These are phyloP conservation scores for Pogonognathellus flavescens DNA, from an alignment of 1,140 invertebrate genomes.

Conservation along the genomic window DNA sequence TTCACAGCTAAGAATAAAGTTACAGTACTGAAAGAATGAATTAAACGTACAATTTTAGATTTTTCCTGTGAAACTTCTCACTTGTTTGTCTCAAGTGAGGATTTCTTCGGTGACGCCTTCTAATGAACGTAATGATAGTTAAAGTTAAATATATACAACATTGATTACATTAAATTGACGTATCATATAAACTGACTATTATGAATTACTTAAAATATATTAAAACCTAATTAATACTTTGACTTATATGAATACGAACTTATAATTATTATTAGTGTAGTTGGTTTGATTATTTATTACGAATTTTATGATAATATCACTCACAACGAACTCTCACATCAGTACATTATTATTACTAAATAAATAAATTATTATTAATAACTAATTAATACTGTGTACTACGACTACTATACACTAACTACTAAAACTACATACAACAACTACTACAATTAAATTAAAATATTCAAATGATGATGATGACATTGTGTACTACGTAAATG, in stretches of 20 bases:
- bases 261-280: neutral
- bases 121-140: too few species aligned
- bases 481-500: too few species aligned
- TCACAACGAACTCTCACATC: conserved; percentile 8
- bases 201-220: neutral
- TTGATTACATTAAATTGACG: too few species aligned
- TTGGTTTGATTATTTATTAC: conserved; percentile 9
- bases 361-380: neutral
- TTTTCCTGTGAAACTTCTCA: too few species aligned
- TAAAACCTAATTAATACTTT: neutral
- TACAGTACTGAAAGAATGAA: too few species aligned
- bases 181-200: neutral
- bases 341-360: neutral
- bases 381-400: neutral
- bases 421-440: neutral
- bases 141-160: too few species aligned
- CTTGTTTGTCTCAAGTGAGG: too few species aligned
- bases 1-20: too few species aligned
- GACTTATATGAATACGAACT: neutral
- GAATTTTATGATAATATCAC: neutral
- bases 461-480: neutral
- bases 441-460: neutral
- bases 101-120: too few species aligned
- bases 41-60: too few species aligned
- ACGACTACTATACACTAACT: neutral